Conservation (phyloP, 2,113 vertebrate genomes). For the Empidonax alnorum region DNA sequence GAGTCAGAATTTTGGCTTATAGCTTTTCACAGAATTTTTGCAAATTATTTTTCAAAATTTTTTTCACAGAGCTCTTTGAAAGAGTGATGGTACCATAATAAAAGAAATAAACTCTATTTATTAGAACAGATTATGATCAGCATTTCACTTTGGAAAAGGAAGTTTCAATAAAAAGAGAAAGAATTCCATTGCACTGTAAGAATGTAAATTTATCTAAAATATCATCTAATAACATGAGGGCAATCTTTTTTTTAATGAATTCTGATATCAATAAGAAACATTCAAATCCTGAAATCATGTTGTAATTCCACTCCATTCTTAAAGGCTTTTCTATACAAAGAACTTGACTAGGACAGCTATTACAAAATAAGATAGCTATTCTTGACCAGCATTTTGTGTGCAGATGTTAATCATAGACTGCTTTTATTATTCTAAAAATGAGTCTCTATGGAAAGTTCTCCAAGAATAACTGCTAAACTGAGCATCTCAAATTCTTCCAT, state of each 20-base stretch:
- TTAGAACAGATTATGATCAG: not conserved
- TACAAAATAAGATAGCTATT: slow-evolving; percentile 10
- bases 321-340: not conserved
- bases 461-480: slow-evolving; percentile 4
- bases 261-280: not conserved
- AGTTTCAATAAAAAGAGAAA: not conserved
- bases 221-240: not conserved
- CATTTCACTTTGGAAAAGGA: not conserved
- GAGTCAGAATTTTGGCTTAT: not conserved
- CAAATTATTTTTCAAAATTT: not conserved
- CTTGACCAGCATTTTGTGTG: not conserved
- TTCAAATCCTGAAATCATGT: not conserved
- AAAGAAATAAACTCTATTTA: not conserved
- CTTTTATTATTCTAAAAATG: slow-evolving; percentile 15
- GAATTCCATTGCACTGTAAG: not conserved
- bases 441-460: not conserved
- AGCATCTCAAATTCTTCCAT: not conserved
- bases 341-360: not conserved
- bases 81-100: not conserved
- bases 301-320: not conserved
- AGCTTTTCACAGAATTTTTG: not conserved
- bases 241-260: not conserved
- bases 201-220: not conserved
- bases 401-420: not conserved
- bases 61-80: not conserved